Evolutionary conservation across 1,140 invertebrate genomes (phyloP).

Genomic region (Galendromus occidentalis): DNA sequence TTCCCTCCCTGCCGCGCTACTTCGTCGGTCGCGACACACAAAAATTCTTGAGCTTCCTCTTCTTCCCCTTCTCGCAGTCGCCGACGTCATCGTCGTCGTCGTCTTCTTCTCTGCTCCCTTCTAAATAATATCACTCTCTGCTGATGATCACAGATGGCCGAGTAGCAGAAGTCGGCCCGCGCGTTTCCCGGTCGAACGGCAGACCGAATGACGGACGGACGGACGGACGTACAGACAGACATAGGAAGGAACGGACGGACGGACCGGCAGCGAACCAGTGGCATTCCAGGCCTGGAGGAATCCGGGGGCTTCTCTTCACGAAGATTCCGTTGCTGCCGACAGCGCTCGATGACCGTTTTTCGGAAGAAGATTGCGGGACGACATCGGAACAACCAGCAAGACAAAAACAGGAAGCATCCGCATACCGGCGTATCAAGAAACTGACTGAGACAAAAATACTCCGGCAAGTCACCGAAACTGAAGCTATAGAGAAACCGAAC

Average conservation of each 20-base stretch:
- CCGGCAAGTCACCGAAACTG: no score
- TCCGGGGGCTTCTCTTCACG: not conserved
- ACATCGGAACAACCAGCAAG: no score
- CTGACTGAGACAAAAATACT: no score
- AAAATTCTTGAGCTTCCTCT: slow-evolving; percentile 11
- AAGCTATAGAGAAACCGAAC: no score
- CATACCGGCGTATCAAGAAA: no score
- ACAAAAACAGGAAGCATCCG: no score
- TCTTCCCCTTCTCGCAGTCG: not conserved
- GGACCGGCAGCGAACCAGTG: not conserved
- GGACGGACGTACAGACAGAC: not conserved
- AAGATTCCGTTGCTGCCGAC: no score
- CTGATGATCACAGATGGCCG: slow-evolving; percentile 11
- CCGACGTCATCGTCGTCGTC: not conserved
- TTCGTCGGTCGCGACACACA: not conserved
- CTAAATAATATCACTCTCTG: slow-evolving; percentile 10
- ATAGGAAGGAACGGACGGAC: not conserved
- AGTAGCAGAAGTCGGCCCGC: not conserved
- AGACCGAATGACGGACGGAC: not conserved
- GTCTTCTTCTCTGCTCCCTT: not conserved
- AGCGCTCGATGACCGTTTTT: no score
- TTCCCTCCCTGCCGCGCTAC: no score
- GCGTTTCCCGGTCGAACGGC: not conserved
- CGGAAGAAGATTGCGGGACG: no score
- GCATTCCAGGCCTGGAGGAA: not conserved